phyloP scores from a whole-genome alignment of 2,113 vertebrate species.

The Gymnarchus niloticus region DNA sequence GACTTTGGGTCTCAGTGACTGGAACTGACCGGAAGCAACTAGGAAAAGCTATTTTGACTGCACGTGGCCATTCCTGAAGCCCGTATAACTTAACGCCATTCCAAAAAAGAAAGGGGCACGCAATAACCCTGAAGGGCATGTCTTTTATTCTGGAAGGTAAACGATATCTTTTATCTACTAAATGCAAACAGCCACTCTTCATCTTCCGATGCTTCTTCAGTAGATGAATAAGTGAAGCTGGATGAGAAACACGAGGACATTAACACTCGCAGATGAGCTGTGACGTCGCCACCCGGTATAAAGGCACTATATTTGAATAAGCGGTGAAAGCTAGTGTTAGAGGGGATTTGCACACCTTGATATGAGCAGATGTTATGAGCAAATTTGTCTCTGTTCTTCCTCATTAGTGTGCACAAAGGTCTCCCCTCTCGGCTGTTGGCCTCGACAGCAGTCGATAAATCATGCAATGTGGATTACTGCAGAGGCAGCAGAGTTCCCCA shows the following conservation, averaged over 20 bases:
- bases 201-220: neutral
- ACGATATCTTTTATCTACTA: neutral
- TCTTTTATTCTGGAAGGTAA: neutral
- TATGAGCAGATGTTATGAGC: constrained; percentile 1
- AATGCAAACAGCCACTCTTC: neutral
- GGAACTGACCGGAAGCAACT: neutral
- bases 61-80: neutral
- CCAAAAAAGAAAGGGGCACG: neutral
- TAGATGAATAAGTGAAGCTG: neutral
- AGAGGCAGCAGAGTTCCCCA: neutral
- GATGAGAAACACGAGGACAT: neutral
- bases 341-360: neutral
- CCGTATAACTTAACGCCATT: neutral
- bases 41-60: neutral
- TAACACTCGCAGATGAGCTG: neutral
- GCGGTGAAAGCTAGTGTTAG: neutral
- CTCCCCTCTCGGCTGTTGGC: neutral
- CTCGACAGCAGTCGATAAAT: neutral
- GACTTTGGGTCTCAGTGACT: neutral
- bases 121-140: neutral
- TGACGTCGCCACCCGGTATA: neutral
- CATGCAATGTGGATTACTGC: neutral
- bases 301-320: neutral
- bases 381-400: neutral
- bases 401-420: constrained; percentile 18